phyloP scores from a whole-genome alignment of 2,113 vertebrate genomes.

The Rhadina sibilatrix region DNA sequence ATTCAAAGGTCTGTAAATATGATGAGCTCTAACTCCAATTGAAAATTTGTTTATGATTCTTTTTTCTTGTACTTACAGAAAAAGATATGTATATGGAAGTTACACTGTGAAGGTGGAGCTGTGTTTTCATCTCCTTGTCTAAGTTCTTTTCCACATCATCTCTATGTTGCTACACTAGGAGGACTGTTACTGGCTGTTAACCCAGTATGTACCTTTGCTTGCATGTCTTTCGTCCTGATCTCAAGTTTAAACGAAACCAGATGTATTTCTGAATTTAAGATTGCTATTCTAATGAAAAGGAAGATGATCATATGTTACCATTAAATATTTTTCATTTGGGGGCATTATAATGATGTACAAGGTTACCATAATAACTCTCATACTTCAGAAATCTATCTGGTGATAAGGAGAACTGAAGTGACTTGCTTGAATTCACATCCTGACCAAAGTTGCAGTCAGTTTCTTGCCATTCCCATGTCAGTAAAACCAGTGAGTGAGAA shows the following conservation, averaged over 20 bases:
- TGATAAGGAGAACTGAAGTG: neutral
- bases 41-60: neutral
- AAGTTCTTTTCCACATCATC: constrained; percentile 67
- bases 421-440: neutral
- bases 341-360: neutral
- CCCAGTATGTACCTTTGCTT: constrained; percentile 76
- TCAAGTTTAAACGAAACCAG: neutral
- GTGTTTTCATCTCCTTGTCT: constrained; percentile 91
- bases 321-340: neutral
- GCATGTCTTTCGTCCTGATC: neutral
- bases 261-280: neutral
- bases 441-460: neutral
- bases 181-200: constrained; percentile 81
- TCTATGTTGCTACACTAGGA: constrained; percentile 87
- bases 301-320: neutral
- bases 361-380: neutral
- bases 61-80: constrained; percentile 68
- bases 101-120: constrained; percentile 80
- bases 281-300: neutral
- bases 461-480: neutral
- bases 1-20: neutral
- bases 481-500: neutral
- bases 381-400: neutral
- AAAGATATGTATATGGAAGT: constrained; percentile 84
- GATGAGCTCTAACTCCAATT: neutral